phyloP scores from a whole-genome alignment of 2,113 vertebrate species.

The Amphilophus citrinellus region DNA sequence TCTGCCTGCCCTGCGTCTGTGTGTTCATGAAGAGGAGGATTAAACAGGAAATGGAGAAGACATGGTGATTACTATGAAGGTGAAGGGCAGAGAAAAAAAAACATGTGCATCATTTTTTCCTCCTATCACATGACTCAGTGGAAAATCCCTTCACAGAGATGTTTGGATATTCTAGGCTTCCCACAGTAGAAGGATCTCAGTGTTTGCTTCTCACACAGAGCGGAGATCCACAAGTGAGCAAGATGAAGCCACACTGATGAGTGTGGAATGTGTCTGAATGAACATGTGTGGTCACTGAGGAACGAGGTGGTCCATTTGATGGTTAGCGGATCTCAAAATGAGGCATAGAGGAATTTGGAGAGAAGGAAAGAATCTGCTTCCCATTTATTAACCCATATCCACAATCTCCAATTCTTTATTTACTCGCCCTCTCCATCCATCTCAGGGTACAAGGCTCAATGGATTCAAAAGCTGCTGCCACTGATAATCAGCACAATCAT shows the following conservation, averaged over 20 bases:
- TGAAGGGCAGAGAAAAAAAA: background rate
- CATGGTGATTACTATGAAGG: background rate
- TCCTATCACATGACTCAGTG: background rate
- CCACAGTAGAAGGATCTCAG: background rate
- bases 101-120: background rate
- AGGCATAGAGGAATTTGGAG: constrained; percentile 13
- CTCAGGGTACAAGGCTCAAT: background rate
- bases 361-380: background rate
- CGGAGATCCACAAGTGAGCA: background rate
- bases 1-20: background rate
- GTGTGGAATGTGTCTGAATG: background rate
- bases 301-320: background rate
- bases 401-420: background rate
- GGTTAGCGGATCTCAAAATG: constrained; percentile 18
- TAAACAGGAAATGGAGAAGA: background rate
- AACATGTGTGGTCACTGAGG: background rate
- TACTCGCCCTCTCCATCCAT: background rate
- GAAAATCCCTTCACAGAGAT: constrained; percentile 10
- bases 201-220: constrained; percentile 18
- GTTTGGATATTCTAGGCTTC: background rate
- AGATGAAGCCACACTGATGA: background rate
- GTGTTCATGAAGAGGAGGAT: background rate
- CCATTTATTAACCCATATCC: background rate
- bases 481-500: background rate
- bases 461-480: background rate